Conservation (phyloP, 1,140 invertebrate genomes). For the Babylonia areolata region DNA sequence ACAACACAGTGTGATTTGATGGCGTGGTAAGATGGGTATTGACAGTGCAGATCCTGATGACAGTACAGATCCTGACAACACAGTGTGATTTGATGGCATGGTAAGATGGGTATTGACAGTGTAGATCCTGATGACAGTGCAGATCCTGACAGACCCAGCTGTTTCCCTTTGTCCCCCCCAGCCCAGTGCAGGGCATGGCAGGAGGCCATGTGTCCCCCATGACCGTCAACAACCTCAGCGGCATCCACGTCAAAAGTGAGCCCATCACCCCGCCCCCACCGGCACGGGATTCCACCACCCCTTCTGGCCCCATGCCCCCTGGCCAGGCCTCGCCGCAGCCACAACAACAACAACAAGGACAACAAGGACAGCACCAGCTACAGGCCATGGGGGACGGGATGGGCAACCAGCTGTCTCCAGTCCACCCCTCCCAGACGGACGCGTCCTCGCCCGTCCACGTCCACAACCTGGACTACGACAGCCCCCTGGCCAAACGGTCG, state of each 20-base stretch:
- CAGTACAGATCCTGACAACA: too few relatives aligned
- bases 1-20: too few relatives aligned
- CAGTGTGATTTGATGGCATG: too few relatives aligned
- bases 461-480: constrained; percentile 62
- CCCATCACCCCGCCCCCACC: constrained; percentile 89
- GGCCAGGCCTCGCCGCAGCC: constrained; percentile 38
- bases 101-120: too few relatives aligned
- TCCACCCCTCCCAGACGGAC: constrained; percentile 50
- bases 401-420: constrained; percentile 51
- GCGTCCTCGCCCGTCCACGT: constrained; percentile 47
- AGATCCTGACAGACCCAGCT: neutral
- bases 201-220: constrained; percentile 76
- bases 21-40: too few relatives aligned
- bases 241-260: constrained; percentile 95
- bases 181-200: constrained; percentile 45
- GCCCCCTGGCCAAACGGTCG: constrained; percentile 66
- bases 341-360: too few relatives aligned
- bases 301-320: constrained; percentile 64
- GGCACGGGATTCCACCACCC: constrained; percentile 78
- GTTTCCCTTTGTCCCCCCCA: constrained; percentile 28
- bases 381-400: constrained; percentile 27
- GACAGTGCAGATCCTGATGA: too few relatives aligned
- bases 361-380: constrained; percentile 31
- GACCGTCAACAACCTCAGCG: constrained; percentile 87
- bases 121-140: too few relatives aligned